Base-by-base conservation (phyloP, 2,888 invertebrate species). In the Acronicta psi region DNA sequence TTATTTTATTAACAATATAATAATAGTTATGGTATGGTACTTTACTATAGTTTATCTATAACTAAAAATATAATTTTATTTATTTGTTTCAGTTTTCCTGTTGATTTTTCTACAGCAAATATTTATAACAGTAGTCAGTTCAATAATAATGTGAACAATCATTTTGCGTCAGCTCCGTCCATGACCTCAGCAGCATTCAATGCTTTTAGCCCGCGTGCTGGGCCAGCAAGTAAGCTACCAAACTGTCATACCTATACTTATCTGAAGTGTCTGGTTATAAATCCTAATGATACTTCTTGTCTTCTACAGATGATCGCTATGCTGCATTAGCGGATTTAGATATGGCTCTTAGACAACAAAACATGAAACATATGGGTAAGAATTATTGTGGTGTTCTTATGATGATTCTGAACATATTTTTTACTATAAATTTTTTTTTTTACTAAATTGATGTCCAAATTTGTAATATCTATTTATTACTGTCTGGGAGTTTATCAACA, bases 241-340 rank as follows among this genome's bases (percentile, higher is more conserved):
- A 50, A 25, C 2, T 46, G 3, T 23, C 34, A 6, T 11, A 38
- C 16, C 13, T 23, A 20, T 16, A 10, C 10, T 11, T 11, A 29
- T 7, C 7, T 5, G 4, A 11, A 20, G n/a, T 23, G 18, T 20
- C 10, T 42, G 2, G 11, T 11, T 29, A 29, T 3, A 10, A 2
- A 29, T 29, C 11, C 29, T 4, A 29, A 34, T 53, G 6, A 36
- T 45, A 31, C 44, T n/a, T 37, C 43, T 36, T 54, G 20, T 45
- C 38, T 50, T 79, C 56, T 54, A 85, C 96, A 83, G 97, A 97
- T 94, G 99, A 99, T 93, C 97, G 98, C 75, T 99, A 99, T 93
- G 99, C 99, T 72, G 99, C 99, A 49, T 95, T 99, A 61, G 98
- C 99, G 90, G 99, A 99, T 93, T 95, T 99, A 81, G 99, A 99